Conservation (phyloP, 2,113 vertebrate genomes). For the Megalops atlanticus region DNA sequence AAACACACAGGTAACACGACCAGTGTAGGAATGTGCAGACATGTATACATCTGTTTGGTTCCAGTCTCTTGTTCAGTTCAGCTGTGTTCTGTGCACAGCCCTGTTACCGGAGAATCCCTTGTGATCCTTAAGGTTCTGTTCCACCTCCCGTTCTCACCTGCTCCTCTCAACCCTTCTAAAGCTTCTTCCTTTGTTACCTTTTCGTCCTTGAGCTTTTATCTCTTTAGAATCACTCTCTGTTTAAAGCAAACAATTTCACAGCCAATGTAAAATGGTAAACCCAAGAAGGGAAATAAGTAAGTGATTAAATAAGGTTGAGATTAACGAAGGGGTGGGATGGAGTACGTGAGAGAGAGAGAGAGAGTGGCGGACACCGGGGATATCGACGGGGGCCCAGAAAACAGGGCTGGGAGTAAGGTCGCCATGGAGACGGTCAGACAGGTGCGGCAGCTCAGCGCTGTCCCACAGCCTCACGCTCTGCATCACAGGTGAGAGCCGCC, state of each 20-base stretch:
- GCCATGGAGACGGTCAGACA: too few relatives aligned
- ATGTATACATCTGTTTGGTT: not conserved
- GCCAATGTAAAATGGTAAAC: not conserved
- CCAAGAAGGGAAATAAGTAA: not conserved
- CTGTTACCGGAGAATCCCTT: not conserved
- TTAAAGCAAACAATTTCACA: not conserved
- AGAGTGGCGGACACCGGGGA: not conserved
- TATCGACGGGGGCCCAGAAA: too few relatives aligned
- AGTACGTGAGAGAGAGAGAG: not conserved
- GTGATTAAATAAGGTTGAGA: not conserved
- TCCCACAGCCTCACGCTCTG: too few relatives aligned
- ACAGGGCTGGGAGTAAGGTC: too few relatives aligned
- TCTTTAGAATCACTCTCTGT: not conserved
- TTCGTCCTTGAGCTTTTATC: not conserved
- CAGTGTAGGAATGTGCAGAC: constrained; percentile 40
- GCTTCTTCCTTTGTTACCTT: not conserved
- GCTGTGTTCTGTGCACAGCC: not conserved
- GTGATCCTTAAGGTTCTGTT: not conserved
- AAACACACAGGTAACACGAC: constrained; percentile 22
- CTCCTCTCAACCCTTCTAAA: not conserved
- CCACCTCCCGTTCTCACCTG: not conserved
- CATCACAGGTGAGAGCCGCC: too few relatives aligned
- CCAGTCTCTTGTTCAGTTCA: constrained; percentile 8
- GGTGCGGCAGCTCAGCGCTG: too few relatives aligned
- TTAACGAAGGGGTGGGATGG: not conserved